Percentiles rank a stretch among this genome's conserved stretches.
Evolutionary conservation across 2,888 invertebrate species (phyloP).

Genomic region (Leistus spinibarbis): DNA sequence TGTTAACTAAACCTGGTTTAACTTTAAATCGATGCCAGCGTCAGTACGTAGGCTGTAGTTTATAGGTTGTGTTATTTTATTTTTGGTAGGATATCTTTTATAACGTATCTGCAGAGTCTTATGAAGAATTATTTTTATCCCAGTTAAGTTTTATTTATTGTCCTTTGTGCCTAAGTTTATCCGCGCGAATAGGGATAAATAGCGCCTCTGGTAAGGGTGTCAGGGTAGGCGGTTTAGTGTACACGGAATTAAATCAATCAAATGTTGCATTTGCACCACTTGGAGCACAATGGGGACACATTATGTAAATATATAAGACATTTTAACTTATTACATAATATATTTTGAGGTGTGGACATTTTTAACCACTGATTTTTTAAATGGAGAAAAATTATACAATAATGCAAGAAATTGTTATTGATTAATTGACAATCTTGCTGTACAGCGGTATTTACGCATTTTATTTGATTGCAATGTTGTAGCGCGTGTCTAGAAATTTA

Average conservation of each 20-base stretch:
- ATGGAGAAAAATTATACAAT: no score
- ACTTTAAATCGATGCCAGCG: no score
- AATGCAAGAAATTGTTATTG: no score
- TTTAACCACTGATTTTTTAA: no score
- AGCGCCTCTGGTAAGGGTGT: background rate
- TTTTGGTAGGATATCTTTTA: background rate
- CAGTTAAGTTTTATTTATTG: slow-evolving; percentile 39
- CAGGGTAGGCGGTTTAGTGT: background rate
- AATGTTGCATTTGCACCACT: background rate
- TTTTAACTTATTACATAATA: no score
- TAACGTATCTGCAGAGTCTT: slow-evolving; percentile 18
- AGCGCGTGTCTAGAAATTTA: background rate
- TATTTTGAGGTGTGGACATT: no score
- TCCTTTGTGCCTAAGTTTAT: background rate
- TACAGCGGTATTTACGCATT: no score
- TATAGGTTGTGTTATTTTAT: background rate
- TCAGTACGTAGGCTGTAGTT: no score
- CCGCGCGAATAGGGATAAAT: background rate
- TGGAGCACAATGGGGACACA: background rate
- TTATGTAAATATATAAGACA: no score
- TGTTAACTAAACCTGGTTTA: no score
- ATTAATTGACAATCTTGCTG: no score
- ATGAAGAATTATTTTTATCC: slow-evolving; percentile 40
- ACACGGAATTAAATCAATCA: background rate
- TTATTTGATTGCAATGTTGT: background rate